Conservation (phyloP, 2,113 vertebrate species). For the Ceuthmochares aereus region DNA sequence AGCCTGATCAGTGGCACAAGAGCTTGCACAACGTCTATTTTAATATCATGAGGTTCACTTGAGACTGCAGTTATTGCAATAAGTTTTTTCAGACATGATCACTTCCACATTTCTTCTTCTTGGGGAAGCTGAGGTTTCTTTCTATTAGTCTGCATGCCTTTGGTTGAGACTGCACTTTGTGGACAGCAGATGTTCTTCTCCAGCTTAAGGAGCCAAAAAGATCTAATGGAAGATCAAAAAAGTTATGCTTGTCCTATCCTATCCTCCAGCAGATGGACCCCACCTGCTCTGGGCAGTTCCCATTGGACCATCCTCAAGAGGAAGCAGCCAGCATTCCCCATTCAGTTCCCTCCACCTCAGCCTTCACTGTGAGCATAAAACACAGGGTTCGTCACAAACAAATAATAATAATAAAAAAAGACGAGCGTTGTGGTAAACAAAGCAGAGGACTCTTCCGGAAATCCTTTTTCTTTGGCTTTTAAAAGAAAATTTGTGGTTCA, state of each 20-base stretch:
- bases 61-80: background rate
- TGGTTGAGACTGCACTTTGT: background rate
- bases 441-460: background rate
- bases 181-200: background rate
- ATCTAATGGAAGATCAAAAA: background rate
- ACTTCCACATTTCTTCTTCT: background rate
- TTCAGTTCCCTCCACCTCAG: background rate
- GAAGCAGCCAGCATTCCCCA: fast-evolving
- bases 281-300: background rate
- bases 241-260: background rate
- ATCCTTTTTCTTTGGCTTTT: background rate
- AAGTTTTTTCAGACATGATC: background rate
- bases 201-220: background rate
- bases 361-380: background rate
- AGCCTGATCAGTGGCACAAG: background rate
- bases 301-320: background rate
- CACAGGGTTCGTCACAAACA: background rate
- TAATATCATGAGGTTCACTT: background rate
- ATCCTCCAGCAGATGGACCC: background rate
- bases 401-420: background rate
- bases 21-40: background rate
- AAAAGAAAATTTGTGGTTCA: background rate
- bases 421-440: background rate
- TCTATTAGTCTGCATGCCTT: background rate
- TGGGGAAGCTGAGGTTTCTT: background rate